Evolutionary conservation across 1,140 invertebrate genomes (phyloP).

Genomic region (Radopholus similis): DNA sequence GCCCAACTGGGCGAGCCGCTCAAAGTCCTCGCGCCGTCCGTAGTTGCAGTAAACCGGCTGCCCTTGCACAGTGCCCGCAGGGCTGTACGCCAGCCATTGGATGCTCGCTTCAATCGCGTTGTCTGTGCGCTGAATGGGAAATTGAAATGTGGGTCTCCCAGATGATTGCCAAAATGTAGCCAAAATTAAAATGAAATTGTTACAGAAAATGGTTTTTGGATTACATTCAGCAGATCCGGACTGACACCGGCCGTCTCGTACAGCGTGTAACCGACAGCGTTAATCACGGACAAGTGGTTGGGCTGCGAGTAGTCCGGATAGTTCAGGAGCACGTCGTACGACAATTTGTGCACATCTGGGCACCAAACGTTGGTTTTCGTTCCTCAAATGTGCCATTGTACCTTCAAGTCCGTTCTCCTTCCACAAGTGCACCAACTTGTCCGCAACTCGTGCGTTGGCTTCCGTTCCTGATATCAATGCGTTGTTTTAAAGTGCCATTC

Average conservation of each 20-base stretch:
- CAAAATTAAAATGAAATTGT: background rate
- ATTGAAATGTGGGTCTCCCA: background rate
- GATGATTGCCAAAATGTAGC: background rate
- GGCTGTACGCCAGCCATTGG: conserved; percentile 54
- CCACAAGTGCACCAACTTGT: conserved; percentile 49
- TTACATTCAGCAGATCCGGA: conserved; percentile 9
- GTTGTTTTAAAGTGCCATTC: too few relatives aligned
- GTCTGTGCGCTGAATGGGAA: background rate
- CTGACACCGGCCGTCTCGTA: conserved; percentile 39
- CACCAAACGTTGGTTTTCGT: background rate
- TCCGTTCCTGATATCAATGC: conserved; percentile 51
- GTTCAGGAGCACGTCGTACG: conserved; percentile 48
- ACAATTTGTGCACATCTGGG: conserved; percentile 50
- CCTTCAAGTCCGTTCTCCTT: conserved; percentile 47
- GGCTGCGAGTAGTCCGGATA: conserved; percentile 50
- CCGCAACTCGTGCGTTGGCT: conserved; percentile 48
- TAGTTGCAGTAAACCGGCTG: conserved; percentile 48
- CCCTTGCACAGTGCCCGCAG: conserved; percentile 44
- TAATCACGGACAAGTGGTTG: conserved; percentile 39
- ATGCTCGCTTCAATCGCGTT: conserved; percentile 35
- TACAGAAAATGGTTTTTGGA: too few relatives aligned
- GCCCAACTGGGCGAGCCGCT: conserved; percentile 20
- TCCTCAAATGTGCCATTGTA: conserved; percentile 16
- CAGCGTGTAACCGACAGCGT: conserved; percentile 12
- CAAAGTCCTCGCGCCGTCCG: conserved; percentile 46